These are phyloP conservation scores for Griposia aprilina DNA, from an alignment of 2,888 invertebrate species.

Conservation along the genomic window DNA sequence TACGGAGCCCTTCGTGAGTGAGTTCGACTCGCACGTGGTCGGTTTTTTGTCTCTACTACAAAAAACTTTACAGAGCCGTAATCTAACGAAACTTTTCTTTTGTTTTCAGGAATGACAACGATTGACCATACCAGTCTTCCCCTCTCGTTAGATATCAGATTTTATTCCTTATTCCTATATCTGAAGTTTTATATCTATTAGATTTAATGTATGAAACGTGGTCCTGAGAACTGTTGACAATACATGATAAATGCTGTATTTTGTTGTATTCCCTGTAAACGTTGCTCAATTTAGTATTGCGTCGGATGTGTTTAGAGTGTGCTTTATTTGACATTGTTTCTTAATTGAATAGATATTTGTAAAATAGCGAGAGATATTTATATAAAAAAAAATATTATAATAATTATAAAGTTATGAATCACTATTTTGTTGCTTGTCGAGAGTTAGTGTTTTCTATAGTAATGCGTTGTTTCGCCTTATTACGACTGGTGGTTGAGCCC, in stretches of 20 bases:
- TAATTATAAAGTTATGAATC: conserved; percentile 47
- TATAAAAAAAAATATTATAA: conserved; percentile 53
- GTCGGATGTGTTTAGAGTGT: conserved; percentile 68
- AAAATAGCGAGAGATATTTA: conserved; percentile 60
- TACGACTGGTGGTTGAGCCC: conserved; percentile 47
- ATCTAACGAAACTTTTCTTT: conserved; percentile 49
- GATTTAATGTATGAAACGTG: conserved; percentile 80
- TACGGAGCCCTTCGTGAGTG: no score
- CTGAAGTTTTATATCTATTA: conserved; percentile 88
- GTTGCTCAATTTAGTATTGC: conserved; percentile 87
- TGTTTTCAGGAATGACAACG: conserved; percentile 84
- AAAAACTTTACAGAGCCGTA: background rate
- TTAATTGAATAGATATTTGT: conserved; percentile 64
- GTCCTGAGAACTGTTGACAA: conserved; percentile 89
- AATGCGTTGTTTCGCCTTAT: conserved; percentile 39
- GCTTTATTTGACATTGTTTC: conserved; percentile 66
- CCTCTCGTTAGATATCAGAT: conserved; percentile 88
- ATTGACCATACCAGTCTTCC: conserved; percentile 90
- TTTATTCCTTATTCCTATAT: conserved; percentile 88
- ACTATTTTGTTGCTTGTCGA: conserved; percentile 64
- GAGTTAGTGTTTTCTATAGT: conserved; percentile 53
- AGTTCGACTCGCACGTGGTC: no score
- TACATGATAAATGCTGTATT: conserved; percentile 84
- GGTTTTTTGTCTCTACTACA: background rate
- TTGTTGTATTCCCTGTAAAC: conserved; percentile 85